Base-by-base conservation (phyloP, 2,113 vertebrate genomes). In the Ceyx margarethae region DNA sequence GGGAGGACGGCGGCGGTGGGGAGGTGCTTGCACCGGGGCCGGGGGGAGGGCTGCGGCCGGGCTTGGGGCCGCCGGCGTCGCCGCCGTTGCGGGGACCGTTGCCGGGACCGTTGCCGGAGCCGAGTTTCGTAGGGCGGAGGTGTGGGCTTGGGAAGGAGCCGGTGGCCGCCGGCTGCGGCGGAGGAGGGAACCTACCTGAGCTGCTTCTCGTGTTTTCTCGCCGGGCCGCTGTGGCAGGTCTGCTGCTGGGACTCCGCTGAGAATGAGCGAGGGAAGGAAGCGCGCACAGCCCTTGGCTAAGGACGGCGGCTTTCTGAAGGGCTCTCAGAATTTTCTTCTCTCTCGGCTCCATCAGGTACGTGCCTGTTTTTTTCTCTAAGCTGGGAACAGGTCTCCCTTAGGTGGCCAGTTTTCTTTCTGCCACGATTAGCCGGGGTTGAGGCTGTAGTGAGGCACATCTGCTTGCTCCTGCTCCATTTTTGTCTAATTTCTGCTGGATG, bases 221-320 rank as follows among this genome's bases (percentile, higher is more conserved):
- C 10, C 5, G 83, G 83, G 79, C 79, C 56, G 2, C 48, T 6
- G 25, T 4, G 2, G 43, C 1, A 4, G 65, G 9, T 45, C 60
- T 15, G 53, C 29, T 26, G 64, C 71, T 25, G 20, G 1, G 60
- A 1, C 35, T 58, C 18, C 77, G 15, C 40, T 22, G 51, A 85
- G 78, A 4, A 96, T 94, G 95, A 73, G 22, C 11, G 43, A 81
- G 74, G 85, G 81, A 45, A 76, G 69, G 77, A 25, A 28, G 75
- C 87, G 6, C 17, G 29, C 10, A 4, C 78, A 45, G 90, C 81
- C 57, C 75, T 10, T 28, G 85, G 43, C 1, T 31, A 5, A 80
- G 77, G 71, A 48, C 57, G 7, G 61, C 0, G 15, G 56, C 43
- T 69, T 46, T 48, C 73, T 11, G 26, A 12, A 31, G 50, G 29